Conservation (phyloP, 2,888 invertebrate genomes). For the Epinotia nisella region DNA sequence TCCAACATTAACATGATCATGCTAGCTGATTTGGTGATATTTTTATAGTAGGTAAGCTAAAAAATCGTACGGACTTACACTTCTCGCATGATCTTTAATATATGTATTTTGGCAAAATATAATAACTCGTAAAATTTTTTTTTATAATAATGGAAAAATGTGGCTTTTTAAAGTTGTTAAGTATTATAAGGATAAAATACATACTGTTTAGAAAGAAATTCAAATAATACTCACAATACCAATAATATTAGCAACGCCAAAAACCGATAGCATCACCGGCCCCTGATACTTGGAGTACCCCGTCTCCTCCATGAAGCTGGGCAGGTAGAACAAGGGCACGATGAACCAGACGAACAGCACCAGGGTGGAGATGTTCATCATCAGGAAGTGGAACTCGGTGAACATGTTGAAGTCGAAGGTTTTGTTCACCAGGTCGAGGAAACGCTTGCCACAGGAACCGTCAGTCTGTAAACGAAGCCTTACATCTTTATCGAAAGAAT, state of each 20-base stretch:
- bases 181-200: too few species aligned
- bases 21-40: too few species aligned
- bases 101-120: too few species aligned
- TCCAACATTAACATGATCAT: too few species aligned
- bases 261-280: constrained; percentile 91
- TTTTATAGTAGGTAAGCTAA: too few species aligned
- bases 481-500: too few species aligned
- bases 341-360: constrained; percentile 97
- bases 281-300: constrained; percentile 88
- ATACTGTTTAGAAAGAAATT: too few species aligned
- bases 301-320: constrained; percentile 88
- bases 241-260: constrained; percentile 95
- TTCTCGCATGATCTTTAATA: too few species aligned
- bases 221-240: constrained; percentile 90
- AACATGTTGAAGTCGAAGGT: constrained; percentile 94
- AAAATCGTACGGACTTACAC: too few species aligned
- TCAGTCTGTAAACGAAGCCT: constrained; percentile 82
- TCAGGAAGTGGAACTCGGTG: constrained; percentile 90
- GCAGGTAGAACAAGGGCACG: constrained; percentile 96
- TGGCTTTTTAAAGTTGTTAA: too few species aligned
- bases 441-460: constrained; percentile 86
- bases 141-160: too few species aligned
- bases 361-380: constrained; percentile 95
- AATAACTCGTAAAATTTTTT: too few species aligned
- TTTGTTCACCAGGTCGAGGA: constrained; percentile 87